Base-by-base conservation (phyloP, 2,888 invertebrate genomes). In the Sinotaia quadrata region DNA sequence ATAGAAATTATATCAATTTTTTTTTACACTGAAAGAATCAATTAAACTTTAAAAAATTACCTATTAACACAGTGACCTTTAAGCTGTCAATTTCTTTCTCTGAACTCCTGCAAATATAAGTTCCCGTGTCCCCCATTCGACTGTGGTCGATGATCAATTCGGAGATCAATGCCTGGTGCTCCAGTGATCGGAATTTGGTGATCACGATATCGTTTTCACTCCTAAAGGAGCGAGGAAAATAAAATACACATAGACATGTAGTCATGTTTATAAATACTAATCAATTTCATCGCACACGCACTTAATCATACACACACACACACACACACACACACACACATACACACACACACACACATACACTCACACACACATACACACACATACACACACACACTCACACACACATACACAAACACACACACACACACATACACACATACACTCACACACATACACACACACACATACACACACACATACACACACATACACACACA, bases 91-190 rank as follows among this genome's bases (percentile, higher is more conserved):
- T 73, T 57, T 76, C 70, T n/a, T 62, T 44, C 44, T 75, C 74
- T 0, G 74, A 75, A 62, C 75, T 78, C 27, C 76, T 67, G 56
- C 78, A 78, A 31, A 78, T 75, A 68, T 78, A 78, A 24, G 65
- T 72, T 4, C 78, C 78, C 27, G 54, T 72, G 67, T 78, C 76
- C 24, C 41, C 37, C 24, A 57, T 54, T 36, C 62, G 60, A 33
- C 75, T 72, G 36, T 69, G 67, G 36, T 76, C 74, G 31, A 78
- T 76, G 47, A 67, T 71, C 31, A 78, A 63, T 31, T 74, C 68
- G 37, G 77, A 77, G 66, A 76, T 71, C 27, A 78, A 54, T 18
- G 75, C 71, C 44, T 67, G 68, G 36, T 75, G 65, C 66, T 68
- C 68, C 24, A 74, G 47, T 24, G 68, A 70, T 18, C 61, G 68